Base-by-base conservation (phyloP, 2,113 vertebrate genomes). In the Hippolais icterina region DNA sequence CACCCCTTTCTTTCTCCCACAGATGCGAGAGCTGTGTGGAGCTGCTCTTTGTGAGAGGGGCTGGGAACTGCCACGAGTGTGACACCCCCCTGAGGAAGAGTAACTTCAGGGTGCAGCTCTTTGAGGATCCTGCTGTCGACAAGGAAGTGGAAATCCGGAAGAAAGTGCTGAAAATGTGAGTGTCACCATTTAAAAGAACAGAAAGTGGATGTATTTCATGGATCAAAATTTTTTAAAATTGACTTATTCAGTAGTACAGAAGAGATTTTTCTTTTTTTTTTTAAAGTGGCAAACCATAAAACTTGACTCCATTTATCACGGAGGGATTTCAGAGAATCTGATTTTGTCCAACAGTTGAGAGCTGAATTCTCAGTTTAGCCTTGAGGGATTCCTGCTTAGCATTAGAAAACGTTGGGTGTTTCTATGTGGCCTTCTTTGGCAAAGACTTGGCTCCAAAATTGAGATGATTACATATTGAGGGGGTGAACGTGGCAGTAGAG, bases 121-220 rank as follows among this genome's bases (percentile, higher is more conserved):
- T 99, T 81, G 99, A 99, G 92, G 99, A 99, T 95, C 99, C 99
- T 19, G 97, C 98, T 33, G 98, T 99, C 2, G 99, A 99, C 97
- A 99, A 99, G 95, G 99, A 99, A 94, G 99, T 99, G 97, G 99
- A 99, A 96, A 99, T 99, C 94, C 98, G 99, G 61, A 99, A 99
- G 98, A 99, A 99, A 97, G 99, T 99, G 83, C 97, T 99, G 82
- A 99, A 99, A 98, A 99, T 99, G 99, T 99, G 97, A 98, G 98
- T 98, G 66, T 60, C 41, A 14, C 37, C 61, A 10, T 64, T 72
- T 83, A 24, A 81, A 76, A 84, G 33, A 71, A 4, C 35, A 64
- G 66, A 64, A 83, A 29, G 50, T 33, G 59, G 29, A 78, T 53
- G 27, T 39, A 15, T 72, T 86, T 68, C 1, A 6, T 46, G 25